A percentile compares a stretch with the other conserved stretches of the same genome.
Evolutionary conservation across 2,113 vertebrate genomes (phyloP).

Genomic region (Miniopterus natalensis): DNA sequence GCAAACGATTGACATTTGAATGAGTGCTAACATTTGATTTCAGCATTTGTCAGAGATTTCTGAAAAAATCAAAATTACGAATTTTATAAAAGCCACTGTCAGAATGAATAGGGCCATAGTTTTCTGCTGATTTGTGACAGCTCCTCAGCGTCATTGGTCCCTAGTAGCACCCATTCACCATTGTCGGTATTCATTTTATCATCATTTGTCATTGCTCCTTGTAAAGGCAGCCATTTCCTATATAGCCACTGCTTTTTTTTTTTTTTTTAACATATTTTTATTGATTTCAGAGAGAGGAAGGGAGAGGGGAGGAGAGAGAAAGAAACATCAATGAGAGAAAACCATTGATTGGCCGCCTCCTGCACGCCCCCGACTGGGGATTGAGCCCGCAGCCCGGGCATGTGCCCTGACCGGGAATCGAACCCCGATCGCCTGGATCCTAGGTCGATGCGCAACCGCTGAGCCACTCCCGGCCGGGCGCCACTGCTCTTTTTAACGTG

Average conservation of each 20-base stretch:
- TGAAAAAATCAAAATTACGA: not conserved
- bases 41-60: slow-evolving; percentile 40
- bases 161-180: not conserved
- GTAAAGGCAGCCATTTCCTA: not conserved
- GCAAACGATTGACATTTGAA: slow-evolving; percentile 5
- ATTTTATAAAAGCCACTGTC: slow-evolving; percentile 13
- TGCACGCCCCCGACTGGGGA: no score
- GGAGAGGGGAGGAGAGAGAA: no score
- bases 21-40: slow-evolving; percentile 5
- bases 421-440: no score
- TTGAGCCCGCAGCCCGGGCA: no score
- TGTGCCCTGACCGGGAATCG: no score
- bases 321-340: no score
- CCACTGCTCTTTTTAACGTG: not conserved
- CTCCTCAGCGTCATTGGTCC: not conserved
- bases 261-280: no score
- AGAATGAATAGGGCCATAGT: not conserved
- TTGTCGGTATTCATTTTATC: not conserved
- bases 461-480: no score
- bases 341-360: no score
- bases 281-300: no score
- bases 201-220: not conserved
- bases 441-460: no score
- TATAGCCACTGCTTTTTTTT: no score
- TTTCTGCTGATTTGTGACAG: not conserved